Evolutionary conservation across 1,140 invertebrate species (phyloP).

Genomic region (Heliothis subflexa): DNA sequence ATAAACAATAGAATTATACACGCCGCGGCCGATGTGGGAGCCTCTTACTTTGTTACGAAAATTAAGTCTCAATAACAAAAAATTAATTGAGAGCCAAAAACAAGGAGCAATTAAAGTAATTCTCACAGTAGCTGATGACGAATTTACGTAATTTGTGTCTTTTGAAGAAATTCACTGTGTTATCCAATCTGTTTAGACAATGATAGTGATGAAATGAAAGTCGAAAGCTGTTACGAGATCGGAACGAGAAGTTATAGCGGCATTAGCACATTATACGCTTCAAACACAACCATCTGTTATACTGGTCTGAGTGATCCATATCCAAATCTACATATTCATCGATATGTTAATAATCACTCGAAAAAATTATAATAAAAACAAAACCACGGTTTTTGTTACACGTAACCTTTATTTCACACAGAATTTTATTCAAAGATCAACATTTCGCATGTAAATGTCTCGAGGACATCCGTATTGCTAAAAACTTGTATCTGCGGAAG

Average conservation of each 20-base stretch:
- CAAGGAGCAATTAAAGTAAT: conserved; percentile 76
- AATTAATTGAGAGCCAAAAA: conserved; percentile 70
- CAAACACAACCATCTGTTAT: conserved; percentile 15
- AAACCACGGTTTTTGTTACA: conserved; percentile 9
- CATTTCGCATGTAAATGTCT: conserved; percentile 7
- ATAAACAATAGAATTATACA: conserved; percentile 55
- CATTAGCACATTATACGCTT: conserved; percentile 29
- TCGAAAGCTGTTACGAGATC: conserved; percentile 79
- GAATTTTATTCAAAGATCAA: conserved; percentile 9
- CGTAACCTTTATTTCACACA: conserved; percentile 8
- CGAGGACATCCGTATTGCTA: conserved; percentile 24
- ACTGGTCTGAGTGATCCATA: conserved; percentile 26
- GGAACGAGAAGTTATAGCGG: conserved; percentile 62
- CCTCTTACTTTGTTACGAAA: conserved; percentile 73
- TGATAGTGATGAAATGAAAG: conserved; percentile 81
- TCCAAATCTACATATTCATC: conserved; percentile 35
- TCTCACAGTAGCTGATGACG: conserved; percentile 71
- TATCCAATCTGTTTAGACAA: conserved; percentile 83
- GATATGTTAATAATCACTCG: conserved; percentile 18
- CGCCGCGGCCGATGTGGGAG: conserved; percentile 54
- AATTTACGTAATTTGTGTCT: conserved; percentile 76
- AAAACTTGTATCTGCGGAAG: conserved; percentile 9
- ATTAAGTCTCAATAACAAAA: conserved; percentile 74
- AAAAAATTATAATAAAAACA: conserved; percentile 29
- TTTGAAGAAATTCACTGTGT: conserved; percentile 77